Percentiles rank a stretch among this genome's conserved stretches.
Evolutionary conservation across 2,113 vertebrate species (phyloP).

Genomic region (Cygnus atratus): DNA sequence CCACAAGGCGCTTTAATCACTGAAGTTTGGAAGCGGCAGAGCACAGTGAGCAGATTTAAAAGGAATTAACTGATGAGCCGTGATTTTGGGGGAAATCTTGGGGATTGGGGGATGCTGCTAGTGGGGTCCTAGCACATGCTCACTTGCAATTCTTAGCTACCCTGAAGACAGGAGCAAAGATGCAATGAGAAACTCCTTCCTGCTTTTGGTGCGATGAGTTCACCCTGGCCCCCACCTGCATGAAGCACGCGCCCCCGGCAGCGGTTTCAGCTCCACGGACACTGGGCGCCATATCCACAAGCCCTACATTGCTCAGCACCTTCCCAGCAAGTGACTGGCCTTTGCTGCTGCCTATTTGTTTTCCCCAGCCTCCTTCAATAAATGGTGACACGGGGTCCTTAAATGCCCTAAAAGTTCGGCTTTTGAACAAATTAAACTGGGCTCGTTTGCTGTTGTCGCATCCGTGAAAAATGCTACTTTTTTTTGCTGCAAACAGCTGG

Average conservation of each 20-base stretch:
- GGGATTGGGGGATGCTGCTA: background rate
- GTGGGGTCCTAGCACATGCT: background rate
- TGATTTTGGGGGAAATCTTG: background rate
- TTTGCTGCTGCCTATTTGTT: background rate
- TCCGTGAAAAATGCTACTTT: slow-evolving; percentile 13
- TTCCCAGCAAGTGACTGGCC: background rate
- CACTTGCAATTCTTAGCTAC: background rate
- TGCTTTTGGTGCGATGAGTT: background rate
- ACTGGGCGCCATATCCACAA: background rate
- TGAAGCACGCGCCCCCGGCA: background rate
- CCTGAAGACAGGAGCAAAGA: background rate
- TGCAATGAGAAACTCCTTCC: background rate
- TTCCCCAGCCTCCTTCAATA: background rate
- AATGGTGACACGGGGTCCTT: background rate
- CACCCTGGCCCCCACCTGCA: background rate
- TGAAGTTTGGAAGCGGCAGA: background rate
- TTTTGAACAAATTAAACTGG: background rate
- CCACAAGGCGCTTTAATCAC: background rate
- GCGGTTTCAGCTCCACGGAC: background rate
- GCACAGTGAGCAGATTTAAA: background rate
- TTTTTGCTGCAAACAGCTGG: slow-evolving; percentile 35
- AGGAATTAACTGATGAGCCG: background rate
- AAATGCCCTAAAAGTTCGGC: background rate
- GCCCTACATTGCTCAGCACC: background rate
- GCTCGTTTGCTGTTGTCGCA: background rate